phyloP scores from a whole-genome alignment of 1,140 invertebrate genomes.

The Papilio aristodemus region DNA sequence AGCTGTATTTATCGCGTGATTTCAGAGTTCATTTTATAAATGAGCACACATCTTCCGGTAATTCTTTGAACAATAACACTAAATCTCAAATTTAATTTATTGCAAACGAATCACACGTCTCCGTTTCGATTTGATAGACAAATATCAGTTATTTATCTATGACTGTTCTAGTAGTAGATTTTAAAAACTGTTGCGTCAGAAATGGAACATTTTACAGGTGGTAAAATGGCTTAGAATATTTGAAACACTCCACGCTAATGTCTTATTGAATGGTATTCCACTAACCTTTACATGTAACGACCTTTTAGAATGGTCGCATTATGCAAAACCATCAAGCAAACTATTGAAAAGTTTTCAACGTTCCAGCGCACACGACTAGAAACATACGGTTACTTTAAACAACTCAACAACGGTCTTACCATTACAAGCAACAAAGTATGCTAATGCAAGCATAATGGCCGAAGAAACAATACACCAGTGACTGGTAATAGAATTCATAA shows the following conservation, averaged over 20 bases:
- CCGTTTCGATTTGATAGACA: too few relatives aligned
- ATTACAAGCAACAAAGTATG: constrained; percentile 51
- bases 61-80: neutral
- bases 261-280: constrained; percentile 11
- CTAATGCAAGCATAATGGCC: constrained; percentile 69
- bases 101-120: too few relatives aligned
- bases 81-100: too few relatives aligned
- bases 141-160: too few relatives aligned
- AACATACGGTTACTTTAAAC: constrained; percentile 32
- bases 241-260: neutral
- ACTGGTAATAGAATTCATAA: constrained; percentile 74
- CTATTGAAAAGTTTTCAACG: constrained; percentile 24
- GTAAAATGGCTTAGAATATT: neutral
- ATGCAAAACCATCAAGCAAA: constrained; percentile 27
- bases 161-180: too few relatives aligned
- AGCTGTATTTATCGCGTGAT: neutral
- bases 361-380: constrained; percentile 25
- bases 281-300: constrained; percentile 20
- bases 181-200: neutral
- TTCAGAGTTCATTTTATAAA: constrained; percentile 8
- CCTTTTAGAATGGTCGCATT: constrained; percentile 17
- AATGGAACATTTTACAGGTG: neutral
- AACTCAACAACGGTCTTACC: constrained; percentile 27
- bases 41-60: constrained; percentile 12
- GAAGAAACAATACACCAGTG: constrained; percentile 63